Evolutionary conservation across 2,797 vertebrate species (phyloP).

Genomic region (Rhynchonycteris naso): DNA sequence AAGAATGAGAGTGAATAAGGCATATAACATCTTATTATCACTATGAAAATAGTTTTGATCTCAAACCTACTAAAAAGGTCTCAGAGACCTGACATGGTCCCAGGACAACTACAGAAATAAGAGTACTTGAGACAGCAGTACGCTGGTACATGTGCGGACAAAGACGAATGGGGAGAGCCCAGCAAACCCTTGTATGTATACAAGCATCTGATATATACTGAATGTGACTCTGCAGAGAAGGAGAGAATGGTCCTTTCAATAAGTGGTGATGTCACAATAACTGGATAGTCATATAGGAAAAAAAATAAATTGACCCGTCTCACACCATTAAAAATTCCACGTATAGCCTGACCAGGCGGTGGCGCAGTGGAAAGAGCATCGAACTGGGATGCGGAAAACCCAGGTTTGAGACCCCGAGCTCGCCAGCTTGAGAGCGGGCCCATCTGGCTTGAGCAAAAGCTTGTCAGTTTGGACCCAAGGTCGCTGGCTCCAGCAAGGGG

Average conservation of each 20-base stretch:
- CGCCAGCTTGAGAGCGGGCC: too few relatives aligned
- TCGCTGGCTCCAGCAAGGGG: too few relatives aligned
- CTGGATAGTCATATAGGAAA: not conserved
- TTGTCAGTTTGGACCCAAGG: too few relatives aligned
- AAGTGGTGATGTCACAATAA: not conserved
- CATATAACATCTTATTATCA: not conserved
- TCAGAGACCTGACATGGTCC: not conserved
- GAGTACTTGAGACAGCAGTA: not conserved
- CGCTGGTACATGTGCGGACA: not conserved
- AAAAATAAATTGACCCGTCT: not conserved
- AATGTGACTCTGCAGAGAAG: not conserved
- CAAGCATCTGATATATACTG: not conserved
- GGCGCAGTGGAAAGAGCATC: too few relatives aligned
- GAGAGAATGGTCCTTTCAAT: not conserved
- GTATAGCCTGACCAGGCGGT: too few relatives aligned
- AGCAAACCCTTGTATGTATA: not conserved
- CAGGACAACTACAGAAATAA: not conserved
- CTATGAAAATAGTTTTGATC: not conserved
- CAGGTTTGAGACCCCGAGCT: too few relatives aligned
- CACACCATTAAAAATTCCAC: not conserved
- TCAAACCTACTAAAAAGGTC: not conserved
- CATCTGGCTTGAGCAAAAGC: too few relatives aligned
- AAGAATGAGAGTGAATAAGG: not conserved
- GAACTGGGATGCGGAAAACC: too few relatives aligned
- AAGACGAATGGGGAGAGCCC: conserved; percentile 12